Evolutionary conservation across 2,797 vertebrate species (phyloP), one percentile per base, ranked within the genome.

Genomic region (Tinamus major): DNA sequence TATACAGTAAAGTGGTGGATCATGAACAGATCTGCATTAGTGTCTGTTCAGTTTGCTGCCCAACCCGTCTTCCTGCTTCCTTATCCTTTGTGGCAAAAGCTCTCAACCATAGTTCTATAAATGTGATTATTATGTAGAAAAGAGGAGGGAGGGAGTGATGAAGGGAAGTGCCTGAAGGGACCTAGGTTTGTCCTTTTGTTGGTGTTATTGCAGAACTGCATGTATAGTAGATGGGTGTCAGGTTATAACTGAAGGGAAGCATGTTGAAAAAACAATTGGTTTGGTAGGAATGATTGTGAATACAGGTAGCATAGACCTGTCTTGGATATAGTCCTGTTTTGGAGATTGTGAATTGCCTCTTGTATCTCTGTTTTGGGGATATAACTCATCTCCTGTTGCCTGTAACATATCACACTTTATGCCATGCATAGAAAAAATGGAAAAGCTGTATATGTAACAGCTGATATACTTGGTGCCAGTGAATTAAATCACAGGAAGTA

Each of bases 121-220:
- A 79, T 51, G 51, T 74, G 49, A 16, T 46, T 90, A 49, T 53
- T 58, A 48, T 4, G 17, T 79, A 39, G 16, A 33, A 61, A 42
- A 79, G 20, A 23, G 58, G 65, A 85, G 74, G 33, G 69, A 67
- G 83, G 27, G 17, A 69, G 42, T 62, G 29, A 24, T 46, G 83
- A 90, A 86, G 75, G 29, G 29, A 91, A 56, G 35, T 61, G 27
- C 82, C 77, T 61, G 42, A 87, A 90, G 71, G 6, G 39, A 70
- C 56, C 24, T 77, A 71, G 46, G 77, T 90, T 82, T 77, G 64
- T 88, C 90, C 39, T 68, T 92, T 90, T 87, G 20, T 67, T 87
- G 49, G 35, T 77, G n/a, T 74, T 56, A 85, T 26, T 42, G 51
- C 72, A 44, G 71, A 89, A 79, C 31, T 51, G 46, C 59, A 81